phyloP scores from a whole-genome alignment of 92 coral and sea anemone species.

The Siderastrea siderea region DNA sequence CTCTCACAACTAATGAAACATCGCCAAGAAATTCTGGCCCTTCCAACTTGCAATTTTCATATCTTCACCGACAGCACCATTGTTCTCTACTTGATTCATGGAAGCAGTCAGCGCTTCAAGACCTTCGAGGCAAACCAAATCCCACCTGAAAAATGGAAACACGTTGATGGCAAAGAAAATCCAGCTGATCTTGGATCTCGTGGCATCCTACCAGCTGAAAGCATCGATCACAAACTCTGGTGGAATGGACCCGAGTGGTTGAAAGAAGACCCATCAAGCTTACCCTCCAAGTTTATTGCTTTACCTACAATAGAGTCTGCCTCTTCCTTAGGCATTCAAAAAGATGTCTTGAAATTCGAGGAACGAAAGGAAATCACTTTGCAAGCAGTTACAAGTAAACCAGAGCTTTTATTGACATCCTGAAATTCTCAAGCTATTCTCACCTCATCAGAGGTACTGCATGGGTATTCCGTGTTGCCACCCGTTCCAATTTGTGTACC shows the following conservation, averaged over 20 bases:
- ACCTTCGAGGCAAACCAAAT: constrained; percentile 37
- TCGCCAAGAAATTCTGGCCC: constrained; percentile 41
- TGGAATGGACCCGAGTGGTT: constrained; percentile 38
- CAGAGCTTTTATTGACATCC: too few relatives aligned
- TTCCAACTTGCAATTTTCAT: constrained; percentile 5
- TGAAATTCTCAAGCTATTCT: too few relatives aligned
- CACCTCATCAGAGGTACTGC: constrained; percentile 63
- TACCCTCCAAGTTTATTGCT: constrained; percentile 29
- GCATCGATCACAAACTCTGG: constrained; percentile 35
- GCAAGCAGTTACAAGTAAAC: too few relatives aligned
- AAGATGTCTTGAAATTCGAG: constrained; percentile 31
- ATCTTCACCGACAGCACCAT: constrained; percentile 32
- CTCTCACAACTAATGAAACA: constrained; percentile 60
- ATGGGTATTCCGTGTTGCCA: constrained; percentile 49
- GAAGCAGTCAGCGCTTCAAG: constrained; percentile 33
- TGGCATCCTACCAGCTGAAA: constrained; percentile 31
- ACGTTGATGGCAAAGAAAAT: constrained; percentile 38
- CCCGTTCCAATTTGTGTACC: constrained; percentile 11
- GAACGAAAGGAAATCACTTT: too few relatives aligned
- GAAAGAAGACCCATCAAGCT: constrained; percentile 12
- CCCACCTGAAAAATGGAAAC: constrained; percentile 48
- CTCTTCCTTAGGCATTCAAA: constrained; percentile 19
- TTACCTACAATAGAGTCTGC: constrained; percentile 57
- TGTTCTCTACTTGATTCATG: not conserved
- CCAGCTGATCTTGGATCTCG: constrained; percentile 54